Conservation (phyloP, 2,113 vertebrate genomes). For the Chlamydotis undulata region DNA sequence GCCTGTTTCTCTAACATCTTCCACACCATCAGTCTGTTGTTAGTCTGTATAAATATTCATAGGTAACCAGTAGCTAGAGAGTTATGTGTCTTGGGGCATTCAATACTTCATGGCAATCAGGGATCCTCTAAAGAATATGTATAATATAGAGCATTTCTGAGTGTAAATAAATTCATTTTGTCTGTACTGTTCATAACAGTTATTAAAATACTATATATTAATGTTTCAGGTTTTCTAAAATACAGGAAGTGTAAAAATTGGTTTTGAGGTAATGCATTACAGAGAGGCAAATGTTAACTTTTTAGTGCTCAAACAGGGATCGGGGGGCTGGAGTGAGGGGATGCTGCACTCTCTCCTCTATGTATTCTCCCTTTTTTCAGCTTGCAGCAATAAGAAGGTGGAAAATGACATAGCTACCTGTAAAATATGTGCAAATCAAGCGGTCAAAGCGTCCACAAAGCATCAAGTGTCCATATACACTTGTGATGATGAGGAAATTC, state of each 20-base stretch:
- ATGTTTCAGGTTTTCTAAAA: background rate
- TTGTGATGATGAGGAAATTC: background rate
- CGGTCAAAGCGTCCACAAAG: background rate
- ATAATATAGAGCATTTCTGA: background rate
- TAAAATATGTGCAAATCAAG: background rate
- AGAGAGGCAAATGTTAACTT: background rate
- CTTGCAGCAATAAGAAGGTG: background rate
- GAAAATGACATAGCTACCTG: background rate
- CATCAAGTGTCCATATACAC: background rate
- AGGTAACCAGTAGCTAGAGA: background rate
- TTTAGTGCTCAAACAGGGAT: background rate
- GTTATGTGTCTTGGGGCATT: background rate
- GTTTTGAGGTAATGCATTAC: rapidly evolving
- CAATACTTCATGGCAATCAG: background rate
- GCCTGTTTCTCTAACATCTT: background rate
- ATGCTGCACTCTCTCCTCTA: background rate
- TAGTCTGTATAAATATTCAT: background rate
- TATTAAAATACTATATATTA: background rate
- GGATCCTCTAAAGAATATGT: background rate
- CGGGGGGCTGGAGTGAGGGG: background rate
- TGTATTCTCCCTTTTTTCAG: background rate
- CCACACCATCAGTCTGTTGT: background rate
- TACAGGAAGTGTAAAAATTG: background rate
- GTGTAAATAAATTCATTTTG: background rate
- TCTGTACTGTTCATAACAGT: background rate